Evolutionary conservation across 2,113 vertebrate genomes (phyloP).

Genomic region (Xerus inauris): DNA sequence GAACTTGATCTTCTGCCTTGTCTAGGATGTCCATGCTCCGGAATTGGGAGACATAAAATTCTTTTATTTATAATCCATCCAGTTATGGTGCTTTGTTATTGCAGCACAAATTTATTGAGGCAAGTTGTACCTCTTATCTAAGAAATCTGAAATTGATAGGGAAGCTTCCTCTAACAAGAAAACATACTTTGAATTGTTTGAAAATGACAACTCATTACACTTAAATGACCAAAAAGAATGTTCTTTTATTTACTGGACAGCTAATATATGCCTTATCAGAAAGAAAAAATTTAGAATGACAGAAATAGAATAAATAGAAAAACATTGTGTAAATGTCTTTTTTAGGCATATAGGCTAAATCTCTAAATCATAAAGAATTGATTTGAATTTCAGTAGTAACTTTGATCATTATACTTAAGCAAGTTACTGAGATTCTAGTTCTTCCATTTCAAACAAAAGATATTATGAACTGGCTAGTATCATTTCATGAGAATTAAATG

Average conservation of each 20-base stretch:
- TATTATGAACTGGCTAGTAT: background rate
- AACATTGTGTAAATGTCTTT: background rate
- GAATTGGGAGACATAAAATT: background rate
- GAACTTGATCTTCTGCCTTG: background rate
- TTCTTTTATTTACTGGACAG: slow-evolving; percentile 33
- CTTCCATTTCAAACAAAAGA: background rate
- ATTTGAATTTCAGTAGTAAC: background rate
- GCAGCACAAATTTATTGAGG: background rate
- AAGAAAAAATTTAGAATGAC: slow-evolving; percentile 45
- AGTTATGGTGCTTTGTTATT: background rate
- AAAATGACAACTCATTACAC: slow-evolving; percentile 47
- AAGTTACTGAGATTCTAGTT: background rate
- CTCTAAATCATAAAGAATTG: background rate
- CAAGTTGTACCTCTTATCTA: background rate
- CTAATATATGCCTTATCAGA: slow-evolving; percentile 43
- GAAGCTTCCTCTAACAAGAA: slow-evolving; percentile 48
- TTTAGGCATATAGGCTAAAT: background rate
- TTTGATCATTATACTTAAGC: background rate
- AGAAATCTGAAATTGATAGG: background rate
- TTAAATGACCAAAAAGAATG: background rate
- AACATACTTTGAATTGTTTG: slow-evolving; percentile 40
- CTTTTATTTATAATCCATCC: background rate
- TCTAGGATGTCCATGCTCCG: background rate
- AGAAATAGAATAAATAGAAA: slow-evolving; percentile 29
- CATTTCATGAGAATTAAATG: background rate